These are phyloP conservation scores for Ischnura elegans DNA, from an alignment of 2,888 invertebrate genomes.

Conservation along the genomic window DNA sequence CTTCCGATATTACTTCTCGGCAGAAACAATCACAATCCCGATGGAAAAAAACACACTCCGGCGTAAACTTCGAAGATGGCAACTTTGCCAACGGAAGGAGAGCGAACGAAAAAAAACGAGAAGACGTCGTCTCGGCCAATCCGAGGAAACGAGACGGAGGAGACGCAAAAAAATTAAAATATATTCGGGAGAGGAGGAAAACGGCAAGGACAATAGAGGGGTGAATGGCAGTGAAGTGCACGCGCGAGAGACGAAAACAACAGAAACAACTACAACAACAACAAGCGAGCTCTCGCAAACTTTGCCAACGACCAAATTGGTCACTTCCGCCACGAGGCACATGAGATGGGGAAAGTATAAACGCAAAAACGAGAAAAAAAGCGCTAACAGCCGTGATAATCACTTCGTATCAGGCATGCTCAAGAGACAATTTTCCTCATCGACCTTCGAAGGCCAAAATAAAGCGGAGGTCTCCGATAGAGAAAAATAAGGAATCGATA, in stretches of 20 bases:
- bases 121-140: constrained; percentile 26
- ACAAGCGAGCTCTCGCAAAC: constrained; percentile 18
- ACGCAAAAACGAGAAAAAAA: background rate
- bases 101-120: constrained; percentile 39
- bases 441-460: no score
- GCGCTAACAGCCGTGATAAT: background rate
- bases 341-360: background rate
- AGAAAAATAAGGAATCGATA: no score
- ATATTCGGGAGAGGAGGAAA: background rate
- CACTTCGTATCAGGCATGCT: no score
- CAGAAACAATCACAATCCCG: constrained; percentile 1
- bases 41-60: background rate
- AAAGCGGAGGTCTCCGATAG: no score
- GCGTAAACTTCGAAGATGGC: background rate
- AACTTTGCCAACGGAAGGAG: constrained; percentile 20
- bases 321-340: background rate
- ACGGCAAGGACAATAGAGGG: background rate
- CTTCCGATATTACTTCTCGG: constrained; percentile 11
- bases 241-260: background rate
- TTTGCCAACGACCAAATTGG: background rate
- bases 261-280: constrained; percentile 44
- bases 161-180: constrained; percentile 29
- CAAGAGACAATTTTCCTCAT: no score
- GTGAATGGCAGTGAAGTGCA: background rate
- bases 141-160: background rate